Base-by-base conservation (phyloP, 2,888 invertebrate genomes). In the Incurvaria masculella region DNA sequence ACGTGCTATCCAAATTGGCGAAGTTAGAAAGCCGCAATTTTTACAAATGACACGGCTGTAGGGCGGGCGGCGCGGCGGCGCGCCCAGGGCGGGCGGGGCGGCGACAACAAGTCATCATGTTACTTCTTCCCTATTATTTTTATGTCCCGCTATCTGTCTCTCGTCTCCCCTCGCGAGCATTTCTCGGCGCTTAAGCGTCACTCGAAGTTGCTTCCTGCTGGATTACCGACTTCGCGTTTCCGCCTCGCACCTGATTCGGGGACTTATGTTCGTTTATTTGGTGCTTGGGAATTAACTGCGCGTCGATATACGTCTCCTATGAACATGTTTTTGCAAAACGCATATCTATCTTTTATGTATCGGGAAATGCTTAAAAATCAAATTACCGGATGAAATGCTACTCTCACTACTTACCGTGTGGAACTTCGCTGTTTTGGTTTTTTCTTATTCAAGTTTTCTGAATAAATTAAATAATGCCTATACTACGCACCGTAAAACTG, bases 31-130 rank as follows among this genome's bases (percentile, higher is more conserved):
- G 72, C 72, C 74, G 69, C 75, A 75, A 76, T 76, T 78, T 76
- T 78, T 76, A 76, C 76, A 78, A 78, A 78, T 78, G 76, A 76
- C 76, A 73, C 73, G 68, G 73, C 70, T 75, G 74, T n/a, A 76
- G 73, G 73, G 74, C 75, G 74, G 71, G 68, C 71, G 43, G 21
- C 10, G 17, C 8, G 19, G 18, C 14, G 14, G 18, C 72, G 68
- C 73, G 70, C 75, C 74, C 14, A 76, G 73, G 73, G 73, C 75
- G 73, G 71, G 74, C 74, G 74, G 64, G 72, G 71, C 71, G 60
- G 63, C 64, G 67, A 61, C 69, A 68, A 73, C 74, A 74, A 75
- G 71, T 76, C 78, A 78, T 75, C 74, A 72, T 72, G 73, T 76
- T 75, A 70, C 75, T 73, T 71, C 70, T 70, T 72, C 70, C 70